Evolutionary conservation across 2,797 vertebrate species (phyloP).

Genomic region (Sebastes oblongus): DNA sequence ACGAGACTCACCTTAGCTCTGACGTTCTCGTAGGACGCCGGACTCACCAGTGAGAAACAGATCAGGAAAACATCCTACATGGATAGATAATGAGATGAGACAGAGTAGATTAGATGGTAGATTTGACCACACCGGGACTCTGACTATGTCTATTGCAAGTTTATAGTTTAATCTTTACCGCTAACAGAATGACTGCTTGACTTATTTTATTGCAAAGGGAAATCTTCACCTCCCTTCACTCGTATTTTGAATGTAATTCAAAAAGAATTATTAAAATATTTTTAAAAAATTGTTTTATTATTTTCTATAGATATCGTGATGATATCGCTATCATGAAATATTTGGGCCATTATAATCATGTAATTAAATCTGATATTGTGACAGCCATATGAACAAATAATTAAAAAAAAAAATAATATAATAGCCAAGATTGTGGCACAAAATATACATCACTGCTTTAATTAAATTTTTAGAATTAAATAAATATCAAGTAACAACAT

Average conservation of each 20-base stretch:
- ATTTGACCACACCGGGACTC: neutral
- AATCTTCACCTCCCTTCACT: too few species aligned
- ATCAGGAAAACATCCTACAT: constrained; percentile 92
- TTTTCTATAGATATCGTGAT: too few species aligned
- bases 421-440: neutral
- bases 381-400: too few species aligned
- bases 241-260: too few species aligned
- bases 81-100: neutral
- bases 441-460: neutral
- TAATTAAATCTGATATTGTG: too few species aligned
- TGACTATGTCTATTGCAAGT: neutral
- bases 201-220: neutral
- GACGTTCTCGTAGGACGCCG: constrained; percentile 93
- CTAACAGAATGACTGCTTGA: neutral
- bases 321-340: too few species aligned
- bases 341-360: too few species aligned
- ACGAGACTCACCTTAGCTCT: constrained; percentile 87
- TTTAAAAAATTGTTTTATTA: too few species aligned
- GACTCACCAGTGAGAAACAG: constrained; percentile 95
- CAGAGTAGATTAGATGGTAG: neutral
- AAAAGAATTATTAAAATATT: too few species aligned
- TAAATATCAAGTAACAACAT: too few species aligned
- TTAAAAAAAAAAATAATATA: neutral
- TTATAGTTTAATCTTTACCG: neutral
- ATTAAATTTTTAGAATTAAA: too few species aligned